Evolutionary conservation across 2,113 vertebrate species (phyloP), one percentile per base, ranked within the genome.

Genomic region (Menidia beryllina): DNA sequence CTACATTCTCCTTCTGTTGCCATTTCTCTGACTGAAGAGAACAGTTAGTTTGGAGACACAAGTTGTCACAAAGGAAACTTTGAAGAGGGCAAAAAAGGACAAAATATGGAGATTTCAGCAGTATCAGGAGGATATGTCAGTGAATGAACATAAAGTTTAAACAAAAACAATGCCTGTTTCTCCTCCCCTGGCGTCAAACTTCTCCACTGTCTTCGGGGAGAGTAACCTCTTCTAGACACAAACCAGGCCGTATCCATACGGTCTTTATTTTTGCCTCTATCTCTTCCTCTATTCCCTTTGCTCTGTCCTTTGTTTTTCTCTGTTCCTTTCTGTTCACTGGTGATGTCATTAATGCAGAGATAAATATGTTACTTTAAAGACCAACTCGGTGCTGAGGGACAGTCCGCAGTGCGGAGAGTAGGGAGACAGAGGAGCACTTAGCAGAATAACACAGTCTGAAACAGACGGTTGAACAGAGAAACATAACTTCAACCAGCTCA

Each of bases 311-410:
- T n/a, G 54, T n/a, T 72, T 59, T 45, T 53, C 48, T 48, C 39
- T 21, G 14, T 57, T n/a, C 36, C 38, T 55, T 48, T 87, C 73
- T 38, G 56, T 82, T 72, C 60, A n/a, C 56, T 47, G 72, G 72
- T 88, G 84, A 88, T 88, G 87, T 89, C 86, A 83, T 47, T 77
- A 87, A 91, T 89, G 87, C 87, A 90, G 88, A 87, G 85, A 89
- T 89, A 88, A 91, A 87, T 84, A 85, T 84, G 76, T 88, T 85
- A 76, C 83, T 86, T 84, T 90, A 82, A 88, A 86, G 87, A 80
- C 65, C 36, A 48, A 69, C 77, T 87, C 63, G 58, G 73, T 75
- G 84, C 80, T 88, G 82, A 83, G 77, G 77, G 89, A 87, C 86
- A 54, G 86, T 87, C 82, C 78, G 85, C 89, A 91, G 70, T 91